Conservation (phyloP, 2,888 invertebrate genomes). For the Caenorhabditis japonica region DNA sequence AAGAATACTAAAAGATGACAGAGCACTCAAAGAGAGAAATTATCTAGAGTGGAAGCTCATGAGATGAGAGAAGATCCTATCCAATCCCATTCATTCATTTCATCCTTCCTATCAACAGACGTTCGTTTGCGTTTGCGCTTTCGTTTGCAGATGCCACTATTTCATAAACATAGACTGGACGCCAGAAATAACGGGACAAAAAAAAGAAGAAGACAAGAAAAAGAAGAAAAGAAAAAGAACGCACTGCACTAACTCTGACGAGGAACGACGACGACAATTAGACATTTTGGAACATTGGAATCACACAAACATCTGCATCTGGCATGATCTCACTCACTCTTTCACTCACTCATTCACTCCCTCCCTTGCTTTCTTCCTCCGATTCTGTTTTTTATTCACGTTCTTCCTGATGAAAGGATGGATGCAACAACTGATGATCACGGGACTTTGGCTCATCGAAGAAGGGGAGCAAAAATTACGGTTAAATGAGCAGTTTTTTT, state of each 20-base stretch:
- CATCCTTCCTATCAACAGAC: too few relatives aligned
- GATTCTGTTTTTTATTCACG: slow-evolving; percentile 34
- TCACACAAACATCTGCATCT: slow-evolving; percentile 41
- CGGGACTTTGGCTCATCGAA: background rate
- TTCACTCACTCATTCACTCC: background rate
- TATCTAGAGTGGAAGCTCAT: slow-evolving; percentile 10
- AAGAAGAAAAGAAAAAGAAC: too few relatives aligned
- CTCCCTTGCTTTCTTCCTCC: background rate
- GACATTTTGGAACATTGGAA: too few relatives aligned
- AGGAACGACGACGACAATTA: slow-evolving; percentile 26
- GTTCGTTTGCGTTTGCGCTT: too few relatives aligned
- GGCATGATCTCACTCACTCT: slow-evolving; percentile 35
- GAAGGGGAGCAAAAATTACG: slow-evolving; percentile 16
- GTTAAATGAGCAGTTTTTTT: slow-evolving; percentile 7
- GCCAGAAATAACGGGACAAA: slow-evolving; percentile 2
- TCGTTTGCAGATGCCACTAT: slow-evolving; percentile 19
- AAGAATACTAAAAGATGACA: slow-evolving; percentile 21
- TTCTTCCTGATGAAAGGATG: slow-evolving; percentile 16
- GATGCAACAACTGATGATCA: slow-evolving; percentile 31
- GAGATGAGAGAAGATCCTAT: slow-evolving; percentile 26
- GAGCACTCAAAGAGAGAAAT: slow-evolving; percentile 1
- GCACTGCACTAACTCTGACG: too few relatives aligned
- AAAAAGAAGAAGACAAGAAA: too few relatives aligned
- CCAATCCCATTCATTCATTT: too few relatives aligned
- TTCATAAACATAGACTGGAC: slow-evolving; percentile 41